These are phyloP conservation scores for Ferdinandea cuprea DNA, from an alignment of 2,888 invertebrate genomes.

Conservation along the genomic window DNA sequence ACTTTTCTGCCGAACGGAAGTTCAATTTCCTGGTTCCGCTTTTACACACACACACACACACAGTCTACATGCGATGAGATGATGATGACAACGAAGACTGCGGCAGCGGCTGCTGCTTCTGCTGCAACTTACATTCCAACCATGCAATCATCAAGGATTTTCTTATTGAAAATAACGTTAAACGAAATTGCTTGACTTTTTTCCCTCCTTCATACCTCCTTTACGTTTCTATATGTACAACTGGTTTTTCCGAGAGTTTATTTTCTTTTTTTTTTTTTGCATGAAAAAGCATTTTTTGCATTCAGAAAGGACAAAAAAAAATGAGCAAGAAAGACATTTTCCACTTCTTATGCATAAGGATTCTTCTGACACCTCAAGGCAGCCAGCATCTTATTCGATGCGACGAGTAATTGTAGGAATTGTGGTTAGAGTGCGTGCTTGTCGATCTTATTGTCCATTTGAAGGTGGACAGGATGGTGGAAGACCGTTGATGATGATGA, in stretches of 20 bases:
- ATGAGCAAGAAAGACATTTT: slow-evolving; percentile 18
- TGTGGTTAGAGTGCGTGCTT: slow-evolving; percentile 14
- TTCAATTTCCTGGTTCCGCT: slow-evolving; percentile 73
- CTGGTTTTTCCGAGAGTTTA: neutral
- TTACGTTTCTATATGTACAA: slow-evolving; percentile 2
- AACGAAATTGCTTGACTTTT: slow-evolving; percentile 63
- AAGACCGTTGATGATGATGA: slow-evolving; percentile 37
- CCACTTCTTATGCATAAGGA: slow-evolving; percentile 36
- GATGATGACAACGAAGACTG: slow-evolving; percentile 2
- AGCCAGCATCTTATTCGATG: slow-evolving; percentile 32
- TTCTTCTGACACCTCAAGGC: slow-evolving; percentile 18
- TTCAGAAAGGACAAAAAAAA: neutral
- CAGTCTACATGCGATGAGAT: slow-evolving; percentile 28
- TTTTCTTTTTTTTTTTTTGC: neutral
- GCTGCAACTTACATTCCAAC: slow-evolving; percentile 55
- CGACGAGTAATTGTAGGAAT: slow-evolving; percentile 11
- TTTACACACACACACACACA: too few species aligned
- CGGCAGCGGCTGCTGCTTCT: neutral
- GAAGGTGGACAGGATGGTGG: slow-evolving; percentile 35
- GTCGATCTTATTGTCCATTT: slow-evolving; percentile 42
- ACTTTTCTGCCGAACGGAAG: slow-evolving; percentile 69
- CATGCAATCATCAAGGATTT: slow-evolving; percentile 66
- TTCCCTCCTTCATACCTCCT: neutral
- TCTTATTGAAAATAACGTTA: slow-evolving; percentile 70
- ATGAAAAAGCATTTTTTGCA: slow-evolving; percentile 30